Base-by-base conservation (phyloP, 2,797 vertebrate species). In the Coendou prehensilis region DNA sequence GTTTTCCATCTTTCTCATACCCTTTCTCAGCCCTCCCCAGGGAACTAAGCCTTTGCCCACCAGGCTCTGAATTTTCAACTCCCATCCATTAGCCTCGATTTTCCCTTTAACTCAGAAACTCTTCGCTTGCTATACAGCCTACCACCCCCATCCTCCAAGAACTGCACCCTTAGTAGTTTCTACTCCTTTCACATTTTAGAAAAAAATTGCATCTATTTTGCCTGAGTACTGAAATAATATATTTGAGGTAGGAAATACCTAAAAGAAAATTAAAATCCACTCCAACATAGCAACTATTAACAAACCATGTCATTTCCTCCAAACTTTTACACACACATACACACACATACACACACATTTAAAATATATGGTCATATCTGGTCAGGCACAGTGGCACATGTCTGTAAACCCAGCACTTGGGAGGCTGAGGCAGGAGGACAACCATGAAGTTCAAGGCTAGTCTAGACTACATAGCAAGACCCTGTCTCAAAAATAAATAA, bases 151-250 rank as follows among this genome's bases (percentile, higher is more conserved):
- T 56, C 26, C 41, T n/a, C 45, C 30, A 61, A 41, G 33, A 76
- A 63, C 37, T 22, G 4, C 2, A 56, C 47, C 47, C 8, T 52
- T 63, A 13, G 26, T 5, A 47, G 23, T 82, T 59, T 86, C 50
- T 73, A 75, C 71, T 64, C 64, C 50, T 67, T 3, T 83, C 41
- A 61, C 11, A 45, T 78, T 93, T 89, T 73, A 56, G 67, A 41
- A 87, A 76, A 45, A 59, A 22, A 23, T 64, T 88, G 47, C 15
- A 67, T 61, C 80, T 89, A 22, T 91, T 87, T 93, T 84, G 17
- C 63, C 28, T 88, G 41, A 79, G 50, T 86, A 57, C 75, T 94
- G 73, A 83, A 87, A 81, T 87, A 57, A 69, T 87, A 56, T 41
- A 11, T 61, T 91, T 88, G 41, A 10, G 73, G 4, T 30, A 57